Evolutionary conservation across 2,888 invertebrate species (phyloP).

Genomic region (Lepidocyrtinus sp.): DNA sequence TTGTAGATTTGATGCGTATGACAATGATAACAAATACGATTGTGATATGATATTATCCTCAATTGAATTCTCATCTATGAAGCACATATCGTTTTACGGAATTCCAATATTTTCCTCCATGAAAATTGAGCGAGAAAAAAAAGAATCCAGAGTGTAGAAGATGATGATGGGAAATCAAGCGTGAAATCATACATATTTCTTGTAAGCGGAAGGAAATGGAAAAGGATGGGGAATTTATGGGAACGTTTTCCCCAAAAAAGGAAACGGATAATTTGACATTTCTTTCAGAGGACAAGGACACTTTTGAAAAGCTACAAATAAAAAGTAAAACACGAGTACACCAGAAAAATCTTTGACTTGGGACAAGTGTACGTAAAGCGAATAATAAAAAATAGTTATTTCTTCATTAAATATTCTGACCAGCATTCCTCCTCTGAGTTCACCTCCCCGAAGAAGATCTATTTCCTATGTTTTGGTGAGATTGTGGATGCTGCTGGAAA

Average conservation of each 20-base stretch:
- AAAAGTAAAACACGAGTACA: neutral
- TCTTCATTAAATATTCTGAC: constrained; percentile 14
- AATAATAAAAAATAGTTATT: neutral
- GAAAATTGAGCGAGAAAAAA: neutral
- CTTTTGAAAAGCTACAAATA: constrained; percentile 5
- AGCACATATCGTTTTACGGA: constrained; percentile 11
- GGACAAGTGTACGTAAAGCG: constrained; percentile 1
- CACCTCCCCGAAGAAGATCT: constrained; percentile 9
- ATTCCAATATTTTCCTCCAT: constrained; percentile 10
- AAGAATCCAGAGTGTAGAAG: neutral
- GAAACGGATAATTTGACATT: constrained; percentile 17
- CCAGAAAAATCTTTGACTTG: neutral
- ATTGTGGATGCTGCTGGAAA: neutral
- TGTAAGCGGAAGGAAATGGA: neutral
- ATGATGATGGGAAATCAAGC: constrained; percentile 19
- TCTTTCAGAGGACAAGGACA: neutral
- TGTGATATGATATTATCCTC: constrained; percentile 1
- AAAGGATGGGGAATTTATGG: neutral
- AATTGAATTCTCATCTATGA: neutral
- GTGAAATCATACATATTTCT: constrained; percentile 20
- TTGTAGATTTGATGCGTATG: neutral
- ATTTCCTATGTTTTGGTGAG: constrained; percentile 4
- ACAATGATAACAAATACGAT: constrained; percentile 18
- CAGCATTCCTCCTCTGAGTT: constrained; percentile 21
- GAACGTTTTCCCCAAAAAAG: neutral